Evolutionary conservation across 2,888 invertebrate species (phyloP).

Genomic region (Andrena praecox): DNA sequence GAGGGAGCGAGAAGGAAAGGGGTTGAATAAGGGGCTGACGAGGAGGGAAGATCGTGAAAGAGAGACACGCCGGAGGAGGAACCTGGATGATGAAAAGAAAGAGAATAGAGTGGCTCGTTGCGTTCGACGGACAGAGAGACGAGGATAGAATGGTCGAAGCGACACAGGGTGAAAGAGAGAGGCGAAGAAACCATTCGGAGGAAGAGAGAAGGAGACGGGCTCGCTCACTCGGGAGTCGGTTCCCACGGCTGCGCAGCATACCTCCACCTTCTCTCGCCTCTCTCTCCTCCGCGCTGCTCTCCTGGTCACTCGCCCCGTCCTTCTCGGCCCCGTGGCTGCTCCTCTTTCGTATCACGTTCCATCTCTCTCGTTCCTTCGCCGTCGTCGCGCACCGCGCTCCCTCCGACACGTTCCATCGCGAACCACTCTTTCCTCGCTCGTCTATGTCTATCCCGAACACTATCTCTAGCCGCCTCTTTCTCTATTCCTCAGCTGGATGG

Average conservation of each 20-base stretch:
- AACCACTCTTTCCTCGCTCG: conserved; percentile 37
- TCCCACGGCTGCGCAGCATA: conserved; percentile 83
- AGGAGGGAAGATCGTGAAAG: conserved; percentile 8
- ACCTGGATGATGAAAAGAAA: conserved; percentile 65
- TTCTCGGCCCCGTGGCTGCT: conserved; percentile 39
- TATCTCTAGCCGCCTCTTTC: conserved; percentile 41
- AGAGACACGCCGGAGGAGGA: conserved; percentile 38
- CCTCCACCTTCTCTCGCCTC: conserved; percentile 78
- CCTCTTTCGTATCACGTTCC: conserved; percentile 15
- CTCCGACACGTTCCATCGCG: conserved; percentile 39
- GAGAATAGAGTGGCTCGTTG: conserved; percentile 51
- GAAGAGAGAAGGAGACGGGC: conserved; percentile 58
- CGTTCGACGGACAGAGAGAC: conserved; percentile 30
- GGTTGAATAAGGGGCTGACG: no score
- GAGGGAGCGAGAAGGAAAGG: no score
- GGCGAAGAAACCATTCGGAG: conserved; percentile 61
- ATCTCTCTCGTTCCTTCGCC: conserved; percentile 17
- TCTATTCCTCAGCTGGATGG: conserved; percentile 37
- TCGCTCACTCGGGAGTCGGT: conserved; percentile 79
- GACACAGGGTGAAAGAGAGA: conserved; percentile 44
- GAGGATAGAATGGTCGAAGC: conserved; percentile 49
- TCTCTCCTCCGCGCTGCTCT: conserved; percentile 62
- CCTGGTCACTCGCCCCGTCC: conserved; percentile 41
- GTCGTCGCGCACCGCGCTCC: conserved; percentile 37
- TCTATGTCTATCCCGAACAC: conserved; percentile 23